phyloP scores from a whole-genome alignment of 2,888 invertebrate species.

The Ormyrus labotus region DNA sequence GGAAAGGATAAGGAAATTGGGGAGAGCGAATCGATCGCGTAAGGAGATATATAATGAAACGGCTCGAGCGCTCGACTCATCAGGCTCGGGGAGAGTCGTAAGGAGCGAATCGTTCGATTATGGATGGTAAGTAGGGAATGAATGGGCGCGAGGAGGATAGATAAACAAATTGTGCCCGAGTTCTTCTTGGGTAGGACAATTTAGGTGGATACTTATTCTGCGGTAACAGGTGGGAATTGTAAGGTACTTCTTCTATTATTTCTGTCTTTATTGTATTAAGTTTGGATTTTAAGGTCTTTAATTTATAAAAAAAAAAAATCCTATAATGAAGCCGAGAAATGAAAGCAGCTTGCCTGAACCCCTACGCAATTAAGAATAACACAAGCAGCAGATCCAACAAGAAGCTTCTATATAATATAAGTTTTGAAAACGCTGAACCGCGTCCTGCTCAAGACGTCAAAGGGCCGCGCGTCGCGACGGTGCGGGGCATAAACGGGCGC shows the following conservation, averaged over 20 bases:
- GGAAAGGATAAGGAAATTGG: neutral
- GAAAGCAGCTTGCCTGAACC: too few species aligned
- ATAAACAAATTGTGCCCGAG: too few species aligned
- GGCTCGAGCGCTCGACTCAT: conserved; percentile 23
- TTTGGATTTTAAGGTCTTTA: too few species aligned
- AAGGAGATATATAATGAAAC: conserved; percentile 31
- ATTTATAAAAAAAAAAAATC: too few species aligned
- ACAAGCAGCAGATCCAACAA: conserved; percentile 1
- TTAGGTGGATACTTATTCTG: too few species aligned
- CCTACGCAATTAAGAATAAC: too few species aligned
- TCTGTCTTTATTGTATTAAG: too few species aligned
- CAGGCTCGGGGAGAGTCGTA: neutral
- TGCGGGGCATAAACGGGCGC: conserved; percentile 62
- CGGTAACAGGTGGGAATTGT: too few species aligned
- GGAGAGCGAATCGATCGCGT: conserved; percentile 22
- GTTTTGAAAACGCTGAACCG: too few species aligned
- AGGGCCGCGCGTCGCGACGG: neutral
- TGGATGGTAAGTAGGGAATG: neutral
- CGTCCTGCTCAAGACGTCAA: conserved; percentile 24
- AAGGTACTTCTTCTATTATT: too few species aligned
- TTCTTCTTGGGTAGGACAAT: too few species aligned
- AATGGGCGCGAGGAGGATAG: neutral
- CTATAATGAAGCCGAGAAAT: too few species aligned
- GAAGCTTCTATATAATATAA: neutral
- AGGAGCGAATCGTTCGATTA: conserved; percentile 14